Evolutionary conservation across 2,888 invertebrate genomes (phyloP).

Genomic region (Pseudoips prasinana): DNA sequence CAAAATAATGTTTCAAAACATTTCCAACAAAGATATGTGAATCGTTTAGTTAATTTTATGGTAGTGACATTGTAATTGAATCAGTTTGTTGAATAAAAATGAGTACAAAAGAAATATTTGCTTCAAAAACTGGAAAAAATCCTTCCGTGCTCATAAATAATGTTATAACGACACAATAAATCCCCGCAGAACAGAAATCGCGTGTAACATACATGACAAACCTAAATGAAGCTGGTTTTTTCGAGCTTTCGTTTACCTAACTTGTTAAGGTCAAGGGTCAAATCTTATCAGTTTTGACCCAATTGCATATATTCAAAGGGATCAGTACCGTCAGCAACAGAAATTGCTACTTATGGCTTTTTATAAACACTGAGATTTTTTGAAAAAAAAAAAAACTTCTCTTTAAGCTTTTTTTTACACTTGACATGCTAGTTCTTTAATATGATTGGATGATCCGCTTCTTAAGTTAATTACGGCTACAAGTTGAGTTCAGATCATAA

Average conservation of each 20-base stretch:
- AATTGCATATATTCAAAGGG: slow-evolving; percentile 16
- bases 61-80: slow-evolving; percentile 22
- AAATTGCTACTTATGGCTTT: no score
- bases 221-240: slow-evolving; percentile 25
- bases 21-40: no score
- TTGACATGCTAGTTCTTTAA: no score
- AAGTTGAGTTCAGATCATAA: no score
- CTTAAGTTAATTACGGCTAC: no score
- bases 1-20: no score
- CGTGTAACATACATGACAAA: slow-evolving; percentile 36
- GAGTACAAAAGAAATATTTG: slow-evolving; percentile 18
- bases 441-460: no score
- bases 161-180: slow-evolving; percentile 32
- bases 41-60: no score
- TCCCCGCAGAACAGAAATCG: slow-evolving; percentile 28
- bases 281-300: slow-evolving; percentile 26
- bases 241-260: slow-evolving; percentile 18
- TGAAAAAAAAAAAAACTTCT: no score
- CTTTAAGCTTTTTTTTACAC: no score
- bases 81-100: slow-evolving; percentile 20
- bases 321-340: neutral
- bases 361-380: no score
- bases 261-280: slow-evolving; percentile 21
- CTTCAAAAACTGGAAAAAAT: slow-evolving; percentile 23
- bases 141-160: slow-evolving; percentile 34